Evolutionary conservation across 2,113 vertebrate genomes (phyloP).

Genomic region (Menura novaehollandiae): DNA sequence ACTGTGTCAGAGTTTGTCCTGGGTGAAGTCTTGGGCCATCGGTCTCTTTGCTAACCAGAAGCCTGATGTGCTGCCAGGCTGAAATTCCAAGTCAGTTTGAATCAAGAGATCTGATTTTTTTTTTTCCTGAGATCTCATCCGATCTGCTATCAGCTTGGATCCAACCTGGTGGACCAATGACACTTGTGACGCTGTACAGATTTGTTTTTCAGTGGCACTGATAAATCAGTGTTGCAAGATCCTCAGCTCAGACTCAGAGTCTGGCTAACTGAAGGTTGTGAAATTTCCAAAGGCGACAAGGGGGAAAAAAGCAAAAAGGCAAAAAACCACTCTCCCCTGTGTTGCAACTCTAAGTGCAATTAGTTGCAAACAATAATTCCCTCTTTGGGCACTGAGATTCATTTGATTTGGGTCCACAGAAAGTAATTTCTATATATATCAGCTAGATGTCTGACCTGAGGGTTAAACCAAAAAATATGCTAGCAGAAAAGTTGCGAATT

Average conservation of each 20-base stretch:
- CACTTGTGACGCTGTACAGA: not conserved
- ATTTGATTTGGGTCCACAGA: not conserved
- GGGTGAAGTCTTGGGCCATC: not conserved
- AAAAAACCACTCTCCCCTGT: constrained; percentile 2
- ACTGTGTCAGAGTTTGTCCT: not conserved
- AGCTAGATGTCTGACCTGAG: constrained; percentile 15
- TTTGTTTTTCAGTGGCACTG: constrained; percentile 50
- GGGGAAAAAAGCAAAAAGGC: not conserved
- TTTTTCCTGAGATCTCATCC: not conserved
- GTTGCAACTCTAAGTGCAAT: constrained; percentile 57
- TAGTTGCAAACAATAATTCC: constrained; percentile 7
- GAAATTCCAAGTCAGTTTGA: not conserved
- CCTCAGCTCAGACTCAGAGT: constrained; percentile 13
- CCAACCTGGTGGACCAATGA: constrained; percentile 4
- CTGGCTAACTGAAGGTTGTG: constrained; percentile 35
- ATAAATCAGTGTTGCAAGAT: constrained; percentile 56
- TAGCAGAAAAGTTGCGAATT: not conserved
- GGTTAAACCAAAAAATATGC: constrained; percentile 18
- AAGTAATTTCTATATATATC: constrained; percentile 43
- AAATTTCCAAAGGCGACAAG: constrained; percentile 51
- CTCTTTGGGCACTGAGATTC: constrained; percentile 5
- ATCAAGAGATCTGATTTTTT: not conserved
- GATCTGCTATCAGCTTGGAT: not conserved
- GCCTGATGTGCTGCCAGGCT: not conserved
- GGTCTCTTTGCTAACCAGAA: not conserved